Evolutionary conservation across 37 sponge, comb jelly and placozoan genomes (phyloP).

Genomic region (Halisarca cf. caerulea): DNA sequence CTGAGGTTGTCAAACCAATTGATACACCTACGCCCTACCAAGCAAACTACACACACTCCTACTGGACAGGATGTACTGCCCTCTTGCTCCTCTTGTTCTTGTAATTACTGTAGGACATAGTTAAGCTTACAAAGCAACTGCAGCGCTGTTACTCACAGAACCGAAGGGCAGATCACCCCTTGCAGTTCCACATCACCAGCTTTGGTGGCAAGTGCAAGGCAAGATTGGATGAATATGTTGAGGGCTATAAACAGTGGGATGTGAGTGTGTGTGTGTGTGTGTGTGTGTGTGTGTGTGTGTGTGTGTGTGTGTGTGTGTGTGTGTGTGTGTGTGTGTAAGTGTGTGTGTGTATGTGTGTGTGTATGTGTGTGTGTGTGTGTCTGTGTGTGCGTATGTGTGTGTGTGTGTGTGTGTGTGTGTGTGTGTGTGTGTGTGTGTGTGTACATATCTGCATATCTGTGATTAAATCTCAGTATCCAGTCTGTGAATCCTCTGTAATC

Average conservation of each 20-base stretch:
- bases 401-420: too few relatives aligned
- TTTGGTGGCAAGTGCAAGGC: slow-evolving; percentile 53
- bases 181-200: slow-evolving; percentile 72
- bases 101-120: slow-evolving; percentile 72
- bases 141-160: slow-evolving; percentile 87
- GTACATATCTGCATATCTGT: too few relatives aligned
- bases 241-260: slow-evolving; percentile 66
- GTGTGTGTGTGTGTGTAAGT: too few relatives aligned
- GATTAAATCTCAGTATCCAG: too few relatives aligned
- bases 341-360: not conserved
- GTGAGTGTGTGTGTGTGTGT: slow-evolving; percentile 39
- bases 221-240: slow-evolving; percentile 31
- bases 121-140: slow-evolving; percentile 69
- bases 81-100: too few relatives aligned
- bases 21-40: too few relatives aligned
- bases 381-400: too few relatives aligned
- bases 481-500: too few relatives aligned
- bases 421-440: too few relatives aligned
- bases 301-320: slow-evolving; percentile 18
- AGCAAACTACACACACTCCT: too few relatives aligned
- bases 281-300: not conserved
- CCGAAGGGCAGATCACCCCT: slow-evolving; percentile 58
- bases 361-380: not conserved
- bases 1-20: too few relatives aligned
- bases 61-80: too few relatives aligned